Base-by-base conservation (phyloP, 2,797 vertebrate genomes). In the Lacerta bilineata region DNA sequence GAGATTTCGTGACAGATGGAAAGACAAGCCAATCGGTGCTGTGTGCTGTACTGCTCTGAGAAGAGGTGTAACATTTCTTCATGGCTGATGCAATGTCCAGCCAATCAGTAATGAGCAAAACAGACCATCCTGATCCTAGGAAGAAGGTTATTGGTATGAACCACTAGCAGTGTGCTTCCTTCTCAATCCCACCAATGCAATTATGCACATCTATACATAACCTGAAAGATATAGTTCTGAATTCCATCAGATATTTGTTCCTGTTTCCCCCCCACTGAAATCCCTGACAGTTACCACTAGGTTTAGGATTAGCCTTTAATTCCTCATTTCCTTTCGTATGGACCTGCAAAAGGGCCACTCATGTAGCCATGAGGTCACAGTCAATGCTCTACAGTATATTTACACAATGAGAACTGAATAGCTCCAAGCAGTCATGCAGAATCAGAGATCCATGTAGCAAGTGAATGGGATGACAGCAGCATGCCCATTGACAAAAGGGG, bases 301-400 rank as follows among this genome's bases (percentile, higher is more conserved):
- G 87, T 90, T 88, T 89, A 82, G 92, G 93, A 94, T 95, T 94
- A 92, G 86, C 88, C 89, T 80, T 88, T 95, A 94, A 94, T 94
- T 91, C 94, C 89, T 87, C 88, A 77, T 91, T 94, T 94, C 90
- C 92, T 92, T 94, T 94, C 92, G 94, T 80, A 95, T 78, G 90
- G 69, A 90, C 90, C 88, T 91, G 91, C 90, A 85, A 93, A 93
- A 92, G 87, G 94, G 91, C 93, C 92, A 87, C 89, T 93, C 3
- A 1, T 90, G 90, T 41, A 94, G 93, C 93, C 94, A 86, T 90
- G 89, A 93, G 93, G 93, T 95, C 95, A 95, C 88, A 18, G 87
- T 77, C 74, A 80, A 79, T 15, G 82, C 87, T 93, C 87, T 85
- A 91, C 80, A 92, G 85, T 78, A 36, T 5, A 91, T 87, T 91